phyloP scores from a whole-genome alignment of 2,113 vertebrate species.

The Paramisgurnus dabryanus region DNA sequence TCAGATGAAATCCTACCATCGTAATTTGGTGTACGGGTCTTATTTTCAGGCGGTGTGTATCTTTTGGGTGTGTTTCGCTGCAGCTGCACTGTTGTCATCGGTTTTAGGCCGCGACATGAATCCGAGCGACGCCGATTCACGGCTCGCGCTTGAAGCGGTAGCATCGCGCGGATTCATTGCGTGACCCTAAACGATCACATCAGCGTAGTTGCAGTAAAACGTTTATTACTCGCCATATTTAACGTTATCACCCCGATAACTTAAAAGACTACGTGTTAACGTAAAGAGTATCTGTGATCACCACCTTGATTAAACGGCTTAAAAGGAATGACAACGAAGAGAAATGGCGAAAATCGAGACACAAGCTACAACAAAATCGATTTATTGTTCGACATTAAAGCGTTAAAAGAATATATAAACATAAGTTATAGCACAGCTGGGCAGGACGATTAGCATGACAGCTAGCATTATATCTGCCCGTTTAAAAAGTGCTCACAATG shows the following conservation, averaged over 20 bases:
- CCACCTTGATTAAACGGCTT: neutral
- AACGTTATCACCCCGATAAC: neutral
- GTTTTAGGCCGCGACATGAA: conserved; percentile 41
- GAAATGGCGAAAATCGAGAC: neutral
- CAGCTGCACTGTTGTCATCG: conserved; percentile 43
- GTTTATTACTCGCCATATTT: neutral
- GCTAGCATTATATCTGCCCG: conserved; percentile 22
- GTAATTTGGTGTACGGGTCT: neutral
- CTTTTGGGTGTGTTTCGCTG: conserved; percentile 58
- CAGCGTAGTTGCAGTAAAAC: neutral
- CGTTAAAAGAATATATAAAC: neutral
- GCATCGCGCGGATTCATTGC: neutral
- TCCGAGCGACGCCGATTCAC: neutral
- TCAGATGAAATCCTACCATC: neutral
- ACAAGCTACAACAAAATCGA: neutral
- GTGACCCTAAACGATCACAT: neutral
- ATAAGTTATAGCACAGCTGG: conserved; percentile 1
- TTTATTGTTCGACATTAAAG: neutral
- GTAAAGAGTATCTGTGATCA: neutral
- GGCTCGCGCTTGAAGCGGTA: neutral
- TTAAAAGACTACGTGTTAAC: neutral
- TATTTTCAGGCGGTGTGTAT: neutral
- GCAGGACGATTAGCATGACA: conserved; percentile 35
- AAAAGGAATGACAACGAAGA: neutral
- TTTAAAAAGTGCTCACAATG: neutral